Base-by-base conservation (phyloP, 1,140 invertebrate species). In the Mactra quadrangularis region DNA sequence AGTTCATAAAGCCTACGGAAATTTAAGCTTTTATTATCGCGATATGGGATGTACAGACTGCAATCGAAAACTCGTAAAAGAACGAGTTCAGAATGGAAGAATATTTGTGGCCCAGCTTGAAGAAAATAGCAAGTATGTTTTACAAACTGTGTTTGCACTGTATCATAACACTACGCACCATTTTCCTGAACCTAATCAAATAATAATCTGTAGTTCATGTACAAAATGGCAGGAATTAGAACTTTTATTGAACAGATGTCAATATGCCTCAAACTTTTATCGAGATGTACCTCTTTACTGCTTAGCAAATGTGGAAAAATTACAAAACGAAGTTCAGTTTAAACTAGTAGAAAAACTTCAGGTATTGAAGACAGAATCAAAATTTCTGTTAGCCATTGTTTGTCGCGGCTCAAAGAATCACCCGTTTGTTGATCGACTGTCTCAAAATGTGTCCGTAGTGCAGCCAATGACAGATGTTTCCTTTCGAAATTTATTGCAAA, bases 241-340 rank as follows among this genome's bases (percentile, higher is more conserved):
- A 19, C 22, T 88, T 13, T 17, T 87, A 11, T 9, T 88, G 3
- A 52, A 76, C 3, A 57, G 86, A 31, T 84, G 86, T 72, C 59
- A 75, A 0, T 19, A 45, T 47, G n/a, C 45, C 3, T 17, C 0
- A 19, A 15, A 45, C 15, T 59, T 31, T 41, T 19, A 55, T 9
- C 22, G 17, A 11, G 33, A 7, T 25, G 19, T 13, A 25, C 45
- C 60, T 22, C 47, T 88, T 7, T 87, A 71, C 72, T 83, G 84
- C 45, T 66, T 88, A 57, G 84, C 64, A 64, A 85, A 88, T 75
- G 68, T 87, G 2, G 85, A 87, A 77, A 45, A 66, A 25, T 57
- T 87, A 3, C 27, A 75, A 35, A 77, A 70, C 47, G 71, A 84
- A 22, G 22, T 84, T 1, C 84, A 84, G 53, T 74, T 77, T 52